Evolutionary conservation across 2,797 vertebrate genomes (phyloP).

Genomic region (Semaprochilodus insignis): DNA sequence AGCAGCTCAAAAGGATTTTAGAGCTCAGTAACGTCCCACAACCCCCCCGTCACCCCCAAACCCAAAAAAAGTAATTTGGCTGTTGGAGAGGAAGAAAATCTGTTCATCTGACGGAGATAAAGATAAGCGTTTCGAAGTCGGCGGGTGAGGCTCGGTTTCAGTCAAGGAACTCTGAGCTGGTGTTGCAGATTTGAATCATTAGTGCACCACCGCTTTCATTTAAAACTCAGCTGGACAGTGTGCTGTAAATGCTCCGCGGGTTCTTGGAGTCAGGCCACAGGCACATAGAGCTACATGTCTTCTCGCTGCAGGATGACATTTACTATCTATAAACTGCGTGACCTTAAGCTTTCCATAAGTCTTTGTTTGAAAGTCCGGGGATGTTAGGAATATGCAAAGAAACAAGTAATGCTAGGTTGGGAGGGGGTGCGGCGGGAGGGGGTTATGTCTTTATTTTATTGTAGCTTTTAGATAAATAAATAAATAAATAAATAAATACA

Average conservation of each 20-base stretch:
- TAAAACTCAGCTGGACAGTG: conserved; percentile 48
- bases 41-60: not conserved
- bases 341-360: conserved; percentile 20
- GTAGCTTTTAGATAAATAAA: not conserved
- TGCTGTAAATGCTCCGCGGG: conserved; percentile 38
- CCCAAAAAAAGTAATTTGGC: not conserved
- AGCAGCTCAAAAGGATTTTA: conserved; percentile 2
- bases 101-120: not conserved
- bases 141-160: conserved; percentile 6
- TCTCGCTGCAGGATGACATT: conserved; percentile 38
- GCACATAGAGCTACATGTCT: conserved; percentile 16
- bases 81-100: not conserved
- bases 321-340: conserved; percentile 38
- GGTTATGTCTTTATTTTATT: conserved; percentile 3
- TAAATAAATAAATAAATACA: too few species aligned
- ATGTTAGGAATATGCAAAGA: not conserved
- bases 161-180: conserved; percentile 31
- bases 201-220: conserved; percentile 48
- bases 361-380: not conserved
- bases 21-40: not conserved
- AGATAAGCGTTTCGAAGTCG: not conserved
- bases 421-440: not conserved
- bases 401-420: conserved; percentile 10
- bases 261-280: conserved; percentile 35
- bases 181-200: conserved; percentile 39